A percentile compares a stretch with the other conserved stretches of the same genome.
Conservation (phyloP, 2,888 invertebrate genomes). For the Eupithecia dodoneata region DNA sequence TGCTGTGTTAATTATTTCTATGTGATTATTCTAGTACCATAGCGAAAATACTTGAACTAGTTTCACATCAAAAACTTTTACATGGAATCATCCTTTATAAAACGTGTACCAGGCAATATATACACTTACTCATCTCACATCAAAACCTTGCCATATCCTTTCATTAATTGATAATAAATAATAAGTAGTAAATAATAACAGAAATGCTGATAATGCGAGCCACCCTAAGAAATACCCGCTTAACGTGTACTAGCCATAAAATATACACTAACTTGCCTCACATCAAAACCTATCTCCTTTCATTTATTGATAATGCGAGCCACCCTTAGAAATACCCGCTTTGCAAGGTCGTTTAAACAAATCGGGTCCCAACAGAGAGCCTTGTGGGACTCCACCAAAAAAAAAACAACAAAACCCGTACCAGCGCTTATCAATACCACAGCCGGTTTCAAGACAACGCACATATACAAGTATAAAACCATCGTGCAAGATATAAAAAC, state of each 20-base stretch:
- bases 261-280: too few species aligned
- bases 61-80: too few species aligned
- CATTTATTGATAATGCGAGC: not conserved
- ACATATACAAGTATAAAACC: not conserved
- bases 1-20: not conserved
- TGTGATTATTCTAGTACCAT: not conserved
- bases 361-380: conserved; percentile 41
- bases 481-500: not conserved
- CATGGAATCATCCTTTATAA: not conserved
- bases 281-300: not conserved
- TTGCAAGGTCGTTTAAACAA: conserved; percentile 35
- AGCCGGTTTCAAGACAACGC: conserved; percentile 52
- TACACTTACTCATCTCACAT: not conserved
- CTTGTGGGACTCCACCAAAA: conserved; percentile 49
- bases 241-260: too few species aligned
- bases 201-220: not conserved
- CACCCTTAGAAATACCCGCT: conserved; percentile 21
- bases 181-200: too few species aligned
- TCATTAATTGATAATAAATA: too few species aligned
- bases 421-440: conserved; percentile 59
- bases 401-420: conserved; percentile 53
- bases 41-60: too few species aligned
- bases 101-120: not conserved
- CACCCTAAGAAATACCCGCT: conserved; percentile 21
- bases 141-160: not conserved